Evolutionary conservation across 2,797 vertebrate species (phyloP).

Genomic region (Calcarius lapponicus): DNA sequence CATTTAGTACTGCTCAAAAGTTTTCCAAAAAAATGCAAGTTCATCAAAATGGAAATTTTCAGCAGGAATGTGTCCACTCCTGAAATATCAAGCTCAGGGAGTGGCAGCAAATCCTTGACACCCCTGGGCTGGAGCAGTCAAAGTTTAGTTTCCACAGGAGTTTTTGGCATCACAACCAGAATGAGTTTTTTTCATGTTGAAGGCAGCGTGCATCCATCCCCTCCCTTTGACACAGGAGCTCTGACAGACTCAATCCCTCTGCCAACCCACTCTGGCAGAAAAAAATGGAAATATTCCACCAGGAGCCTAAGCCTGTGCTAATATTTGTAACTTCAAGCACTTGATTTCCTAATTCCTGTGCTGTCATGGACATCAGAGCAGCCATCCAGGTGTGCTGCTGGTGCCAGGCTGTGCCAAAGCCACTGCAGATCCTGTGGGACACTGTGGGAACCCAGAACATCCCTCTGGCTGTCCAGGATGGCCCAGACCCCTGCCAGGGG

Average conservation of each 20-base stretch:
- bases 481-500: no score
- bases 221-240: not conserved
- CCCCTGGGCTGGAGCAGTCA: accelerated
- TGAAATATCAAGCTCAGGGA: accelerated
- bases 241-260: not conserved
- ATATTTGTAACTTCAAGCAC: not conserved
- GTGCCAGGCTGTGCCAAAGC: not conserved
- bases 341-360: not conserved
- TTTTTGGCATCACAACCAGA: not conserved
- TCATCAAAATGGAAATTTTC: not conserved
- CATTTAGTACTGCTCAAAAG: not conserved
- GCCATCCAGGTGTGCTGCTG: not conserved
- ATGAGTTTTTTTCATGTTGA: not conserved
- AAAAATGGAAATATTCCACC: not conserved
- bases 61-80: not conserved
- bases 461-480: no score
- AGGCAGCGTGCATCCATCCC: accelerated
- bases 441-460: no score
- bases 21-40: not conserved
- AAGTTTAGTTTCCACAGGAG: not conserved
- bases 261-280: not conserved
- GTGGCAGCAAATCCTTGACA: not conserved
- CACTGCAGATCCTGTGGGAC: accelerated
- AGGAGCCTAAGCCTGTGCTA: not conserved
- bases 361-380: accelerated